phyloP scores from a whole-genome alignment of 1,140 invertebrate species.

The Camponotus pennsylvanicus region DNA sequence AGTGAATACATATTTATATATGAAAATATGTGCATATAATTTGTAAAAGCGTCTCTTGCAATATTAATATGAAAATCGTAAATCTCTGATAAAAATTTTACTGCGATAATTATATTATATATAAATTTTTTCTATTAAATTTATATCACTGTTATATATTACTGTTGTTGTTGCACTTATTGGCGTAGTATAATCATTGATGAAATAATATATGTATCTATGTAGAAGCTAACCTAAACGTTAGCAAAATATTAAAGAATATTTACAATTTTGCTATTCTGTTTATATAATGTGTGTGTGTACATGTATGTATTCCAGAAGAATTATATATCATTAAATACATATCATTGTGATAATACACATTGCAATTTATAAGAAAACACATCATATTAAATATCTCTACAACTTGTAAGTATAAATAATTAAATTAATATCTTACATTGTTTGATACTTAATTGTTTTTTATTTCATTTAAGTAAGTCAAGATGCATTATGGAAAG shows the following conservation, averaged over 20 bases:
- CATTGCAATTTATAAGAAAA: not conserved
- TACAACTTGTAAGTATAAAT: conserved; percentile 31
- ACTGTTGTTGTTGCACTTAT: not conserved
- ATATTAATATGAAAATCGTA: conserved; percentile 1
- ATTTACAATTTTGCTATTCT: not conserved
- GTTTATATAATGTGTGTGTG: not conserved
- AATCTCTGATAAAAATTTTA: not conserved
- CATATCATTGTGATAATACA: no score
- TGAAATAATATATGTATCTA: not conserved
- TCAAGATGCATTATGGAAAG: conserved; percentile 88
- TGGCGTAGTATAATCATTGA: not conserved
- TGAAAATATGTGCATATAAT: not conserved
- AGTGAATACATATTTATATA: not conserved
- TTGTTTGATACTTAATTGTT: not conserved
- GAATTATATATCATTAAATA: conserved; percentile 8
- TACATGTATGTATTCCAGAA: conserved; percentile 4
- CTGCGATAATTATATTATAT: conserved; percentile 5
- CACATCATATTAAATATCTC: not conserved
- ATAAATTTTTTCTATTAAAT: not conserved
- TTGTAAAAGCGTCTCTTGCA: not conserved
- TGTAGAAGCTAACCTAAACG: not conserved
- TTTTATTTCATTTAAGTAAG: not conserved
- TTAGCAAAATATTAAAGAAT: not conserved
- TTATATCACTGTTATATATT: not conserved
- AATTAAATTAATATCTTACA: not conserved